A percentile compares a stretch with the other conserved stretches of the same genome.
Evolutionary conservation across 2,113 vertebrate genomes (phyloP).

Genomic region (Upupa epops): DNA sequence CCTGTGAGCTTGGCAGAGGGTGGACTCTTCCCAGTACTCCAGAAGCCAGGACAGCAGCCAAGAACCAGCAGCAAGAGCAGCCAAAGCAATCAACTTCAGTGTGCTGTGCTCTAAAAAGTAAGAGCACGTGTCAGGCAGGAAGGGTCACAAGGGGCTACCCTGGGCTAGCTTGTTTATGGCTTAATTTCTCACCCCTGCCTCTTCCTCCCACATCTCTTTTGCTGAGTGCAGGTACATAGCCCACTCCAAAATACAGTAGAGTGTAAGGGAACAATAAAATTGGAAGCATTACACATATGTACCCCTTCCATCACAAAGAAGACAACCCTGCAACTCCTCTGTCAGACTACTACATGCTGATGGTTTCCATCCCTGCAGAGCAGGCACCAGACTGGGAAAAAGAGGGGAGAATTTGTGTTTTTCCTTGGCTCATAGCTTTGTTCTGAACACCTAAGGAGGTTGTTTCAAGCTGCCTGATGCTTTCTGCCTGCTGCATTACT

Average conservation of each 20-base stretch:
- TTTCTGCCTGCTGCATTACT: neutral
- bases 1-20: neutral
- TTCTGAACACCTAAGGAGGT: neutral
- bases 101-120: constrained; percentile 10
- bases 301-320: neutral
- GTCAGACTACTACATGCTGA: neutral
- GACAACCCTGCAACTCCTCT: no score
- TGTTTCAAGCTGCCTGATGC: neutral
- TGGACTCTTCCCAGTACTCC: neutral
- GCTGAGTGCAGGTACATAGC: neutral
- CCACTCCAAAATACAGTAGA: neutral
- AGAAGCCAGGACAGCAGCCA: constrained; percentile 16
- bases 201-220: neutral
- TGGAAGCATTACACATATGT: neutral
- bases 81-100: constrained; percentile 5
- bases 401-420: neutral
- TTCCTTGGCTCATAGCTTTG: neutral
- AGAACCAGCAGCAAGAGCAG: constrained; percentile 6
- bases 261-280: neutral
- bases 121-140: constrained; percentile 8
- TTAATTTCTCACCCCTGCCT: neutral
- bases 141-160: constrained; percentile 12
- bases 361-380: constrained; percentile 21
- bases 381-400: constrained; percentile 4
- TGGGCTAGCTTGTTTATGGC: constrained; percentile 9